phyloP scores from a whole-genome alignment of 1,140 invertebrate species.

The Solenopsis invicta region DNA sequence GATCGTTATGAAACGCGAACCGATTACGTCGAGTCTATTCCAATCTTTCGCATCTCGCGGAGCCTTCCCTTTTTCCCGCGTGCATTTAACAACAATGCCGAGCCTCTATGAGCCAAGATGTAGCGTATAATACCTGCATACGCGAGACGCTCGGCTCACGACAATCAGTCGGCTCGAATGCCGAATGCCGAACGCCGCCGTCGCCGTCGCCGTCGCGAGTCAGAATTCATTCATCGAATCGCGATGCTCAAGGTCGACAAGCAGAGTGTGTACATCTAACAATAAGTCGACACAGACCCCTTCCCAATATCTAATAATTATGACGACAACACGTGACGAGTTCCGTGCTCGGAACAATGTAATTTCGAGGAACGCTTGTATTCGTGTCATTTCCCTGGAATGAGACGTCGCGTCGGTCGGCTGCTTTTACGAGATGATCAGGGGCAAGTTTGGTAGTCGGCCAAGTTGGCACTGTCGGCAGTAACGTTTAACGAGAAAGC shows the following conservation, averaged over 20 bases:
- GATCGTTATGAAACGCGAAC: conserved; percentile 32
- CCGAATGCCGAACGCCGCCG: not conserved
- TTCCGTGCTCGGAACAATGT: not conserved
- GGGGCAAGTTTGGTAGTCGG: not conserved
- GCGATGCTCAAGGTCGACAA: conserved; percentile 39
- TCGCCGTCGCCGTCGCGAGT: not conserved
- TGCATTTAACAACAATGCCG: not conserved
- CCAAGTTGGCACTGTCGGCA: not conserved
- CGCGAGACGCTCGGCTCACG: not conserved
- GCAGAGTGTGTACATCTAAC: not conserved
- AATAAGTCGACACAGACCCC: conserved; percentile 21
- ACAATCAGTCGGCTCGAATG: no score
- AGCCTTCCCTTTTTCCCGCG: conserved; percentile 46
- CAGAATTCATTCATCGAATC: conserved; percentile 55
- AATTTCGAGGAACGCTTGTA: conserved; percentile 20
- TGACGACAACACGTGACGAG: conserved; percentile 13
- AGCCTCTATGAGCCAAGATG: not conserved
- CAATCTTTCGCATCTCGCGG: conserved; percentile 46
- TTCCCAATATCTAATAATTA: conserved; percentile 22
- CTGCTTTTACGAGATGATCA: not conserved
- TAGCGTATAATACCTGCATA: not conserved
- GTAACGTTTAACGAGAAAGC: no score
- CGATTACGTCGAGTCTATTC: conserved; percentile 54
- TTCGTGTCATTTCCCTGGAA: conserved; percentile 1
- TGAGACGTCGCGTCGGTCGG: not conserved